Base-by-base conservation (phyloP, 2,113 vertebrate species). In the Ranitomeya variabilis region DNA sequence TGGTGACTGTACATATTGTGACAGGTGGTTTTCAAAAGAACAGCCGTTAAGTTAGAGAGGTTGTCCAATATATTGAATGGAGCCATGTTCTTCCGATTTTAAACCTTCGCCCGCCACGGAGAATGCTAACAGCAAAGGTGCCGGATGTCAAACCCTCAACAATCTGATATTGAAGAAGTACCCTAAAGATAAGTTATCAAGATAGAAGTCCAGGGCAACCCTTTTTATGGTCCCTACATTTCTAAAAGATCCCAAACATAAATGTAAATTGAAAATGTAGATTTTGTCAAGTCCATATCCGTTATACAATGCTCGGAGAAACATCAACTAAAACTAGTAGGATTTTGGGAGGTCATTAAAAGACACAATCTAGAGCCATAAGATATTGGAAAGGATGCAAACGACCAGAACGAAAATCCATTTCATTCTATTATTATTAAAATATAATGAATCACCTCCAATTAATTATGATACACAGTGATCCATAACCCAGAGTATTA, bases 381-480 rank as follows among this genome's bases (percentile, higher is more conserved):
- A 57, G 51, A 57, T 55, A 55, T 57, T 57, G 52, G 52, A 79
- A 79, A 23, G 11, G 31, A 23, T 10, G 78, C 21, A 67, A 67
- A 83, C 19, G 67, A 54, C 82, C 52, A 26, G 80, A 64, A 83
- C 80, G 14, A 55, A 45, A 84, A 54, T 67, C 51, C 52, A 69
- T 31, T 51, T 69, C 23, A 69, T 84, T 2, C 13, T 23, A 83
- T 84, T 84, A 54, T 84, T 84, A 67, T 69, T 76, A 69, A 84
- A 26, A 84, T 14, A 52, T 69, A 84, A 69, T 84, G 82, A 84
- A 83, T 67, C 62, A 83, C 69, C 81, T 69, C 5, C 26, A 69
- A 23, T 69, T 69, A 84, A 84, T 84, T 66, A 19, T 55, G 62
- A 12, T 54, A 23, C 45, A 55, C 82, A 26, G 64, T 55, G 82